Evolutionary conservation across 2,888 invertebrate species (phyloP), one percentile per base, ranked within the genome.

Genomic region (Ennomos erosarius): DNA sequence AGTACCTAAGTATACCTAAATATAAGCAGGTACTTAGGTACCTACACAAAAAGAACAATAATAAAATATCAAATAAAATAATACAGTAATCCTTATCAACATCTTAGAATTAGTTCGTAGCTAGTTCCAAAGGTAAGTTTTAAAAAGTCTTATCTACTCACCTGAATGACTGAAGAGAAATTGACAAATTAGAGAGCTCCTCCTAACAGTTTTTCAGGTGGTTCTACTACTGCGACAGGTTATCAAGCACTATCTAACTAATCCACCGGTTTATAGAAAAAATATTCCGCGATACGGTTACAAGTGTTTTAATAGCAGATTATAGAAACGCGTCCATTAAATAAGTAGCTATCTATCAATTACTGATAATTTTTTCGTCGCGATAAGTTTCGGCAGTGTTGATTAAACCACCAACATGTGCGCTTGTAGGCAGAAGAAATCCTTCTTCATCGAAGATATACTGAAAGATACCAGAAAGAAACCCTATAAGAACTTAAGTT

Each of bases 311-410:
- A 66, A 68, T 73, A 73, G 74, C 71, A 85, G 87, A 89, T 88
- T 85, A 87, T 78, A 26, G 26, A 6, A 6, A 77, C 66, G 74
- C 80, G 81, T 85, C 88, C 88, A 88, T 88, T 88, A 87, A 88
- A 88, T 88, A 87, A 88, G 87, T 85, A 85, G 87, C 86, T 86
- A 87, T 87, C 87, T 89, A 90, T 90, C 90, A 90, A 91, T 90
- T 90, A 89, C 81, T 79, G 84, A 84, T 86, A 85, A 82, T 76
- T 74, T 74, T 75, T 74, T 75, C 72, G 72, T 70, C 65, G 59
- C 66, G 87, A 88, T 90, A 88, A 87, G 78, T 78, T 88, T 87
- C 81, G 86, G 81, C 89, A 90, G 90, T 90, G 68, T 73, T 68
- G 69, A 78, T 63, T 78, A 75, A 70, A 63, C 79, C 73, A 71